Evolutionary conservation across 2,888 invertebrate species (phyloP), one percentile per base, ranked within the genome.

Genomic region (Thymelicus sylvestris): DNA sequence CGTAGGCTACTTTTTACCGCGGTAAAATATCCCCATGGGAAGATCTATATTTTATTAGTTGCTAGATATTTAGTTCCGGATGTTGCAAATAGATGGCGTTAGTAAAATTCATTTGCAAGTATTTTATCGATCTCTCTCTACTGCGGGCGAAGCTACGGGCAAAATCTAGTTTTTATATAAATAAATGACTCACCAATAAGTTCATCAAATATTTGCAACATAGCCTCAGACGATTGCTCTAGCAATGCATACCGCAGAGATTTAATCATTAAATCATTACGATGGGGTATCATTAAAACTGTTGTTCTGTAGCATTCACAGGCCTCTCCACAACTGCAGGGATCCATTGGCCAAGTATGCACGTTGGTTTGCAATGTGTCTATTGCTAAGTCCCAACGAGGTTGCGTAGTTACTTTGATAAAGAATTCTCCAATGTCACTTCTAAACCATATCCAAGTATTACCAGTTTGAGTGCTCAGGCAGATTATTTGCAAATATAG

Each of bases 271-370:
- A 90, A 78, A 1, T 92, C 91, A 73, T 92, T 93, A n/a, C 85
- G 83, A 79, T 92, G 90, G 5, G 92, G 92, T 73, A 93, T 83
- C 78, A 80, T 82, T 6, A 93, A 73, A 12, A 86, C 78, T 12
- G 88, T 85, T 7, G 89, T 90, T 73, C 91, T 83, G 73, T 90
- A 91, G 76, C 93, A 93, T 75, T 91, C 91, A 74, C 92, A 92
- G 8, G 85, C 75, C 74, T 91, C 91, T 1, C 91, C 92, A 72
- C 93, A 92, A 73, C 84, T 88, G 76, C 92, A 92, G 5, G 91
- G 89, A 66, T 88, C 86, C 73, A 89, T 76, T 0, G 93, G 92
- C 92, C 91, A 92, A 6, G 80, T 78, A 7, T 82, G 78, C 4
- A 92, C 80, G 74, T 81, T 86, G 7, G 83, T 82, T 76, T 86